Base-by-base conservation (phyloP, 2,113 vertebrate species). In the Lontra canadensis region DNA sequence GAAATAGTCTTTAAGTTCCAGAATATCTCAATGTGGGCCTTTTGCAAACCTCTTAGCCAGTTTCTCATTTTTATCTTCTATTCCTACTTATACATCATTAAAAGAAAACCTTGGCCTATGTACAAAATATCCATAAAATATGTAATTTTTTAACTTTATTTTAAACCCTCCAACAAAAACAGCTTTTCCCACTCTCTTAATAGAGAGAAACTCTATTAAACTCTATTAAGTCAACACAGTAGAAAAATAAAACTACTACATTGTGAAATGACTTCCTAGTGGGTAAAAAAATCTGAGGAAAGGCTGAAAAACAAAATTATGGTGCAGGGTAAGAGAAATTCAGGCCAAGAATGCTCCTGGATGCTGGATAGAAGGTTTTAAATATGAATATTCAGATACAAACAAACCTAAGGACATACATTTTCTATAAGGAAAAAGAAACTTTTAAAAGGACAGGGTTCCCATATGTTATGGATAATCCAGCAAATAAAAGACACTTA, bases 121-220 rank as follows among this genome's bases (percentile, higher is more conserved):
- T 63, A 96, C 44, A 92, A 96, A 97, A 96, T 85, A 90, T 25
- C 10, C 82, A 26, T 59, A 84, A 97, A 95, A 44, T 47, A 86
- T 29, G 31, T 73, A 20, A 81, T 78, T 69, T 74, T 93, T 91
- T 67, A 95, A 80, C 15, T 44, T 15, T 31, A 92, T 47, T 76
- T 47, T 96, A 96, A 98, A 85, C 12, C 18, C 39, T 7, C 10
- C 3, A 61, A 90, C 26, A 96, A 7, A 85, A 55, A 49, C 44
- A 89, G 14, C 36, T 92, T 87, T 87, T 52, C 29, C 79, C 13
- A 82, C 4, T 39, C 49, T 47, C 57, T 85, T 79, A 55, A 55
- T 55, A 55, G 15, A 55, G 17, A 55, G 17, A 55, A 55, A 55
- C 17, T 55, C 52, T 55, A 55, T 55, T 55, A 55, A 55, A 55